Evolutionary conservation across 2,797 vertebrate genomes (phyloP).

Genomic region (Silurus lanzhouensis): DNA sequence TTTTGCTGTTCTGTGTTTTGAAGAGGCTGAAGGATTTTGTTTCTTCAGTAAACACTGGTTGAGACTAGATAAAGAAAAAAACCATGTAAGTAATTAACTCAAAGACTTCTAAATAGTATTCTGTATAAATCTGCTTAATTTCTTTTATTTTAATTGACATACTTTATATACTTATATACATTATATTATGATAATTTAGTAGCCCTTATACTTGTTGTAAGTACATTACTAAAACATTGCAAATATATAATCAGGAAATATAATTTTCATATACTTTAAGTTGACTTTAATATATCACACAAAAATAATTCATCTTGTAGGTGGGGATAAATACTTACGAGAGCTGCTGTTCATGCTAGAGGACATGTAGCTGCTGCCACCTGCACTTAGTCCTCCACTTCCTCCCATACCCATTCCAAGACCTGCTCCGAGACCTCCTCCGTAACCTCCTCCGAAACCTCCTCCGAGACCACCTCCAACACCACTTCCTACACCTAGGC

Average conservation of each 20-base stretch:
- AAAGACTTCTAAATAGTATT: background rate
- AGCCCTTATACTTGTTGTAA: background rate
- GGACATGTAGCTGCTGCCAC: constrained; percentile 55
- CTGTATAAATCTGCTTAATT: background rate
- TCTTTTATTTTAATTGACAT: background rate
- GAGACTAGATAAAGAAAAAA: constrained; percentile 54
- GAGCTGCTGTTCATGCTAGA: constrained; percentile 65
- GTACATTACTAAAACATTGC: background rate
- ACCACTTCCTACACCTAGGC: constrained; percentile 39
- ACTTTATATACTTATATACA: background rate
- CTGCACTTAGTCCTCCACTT: constrained; percentile 33
- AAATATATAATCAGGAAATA: background rate
- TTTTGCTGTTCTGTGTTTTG: background rate
- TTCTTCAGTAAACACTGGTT: constrained; percentile 59
- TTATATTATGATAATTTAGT: background rate
- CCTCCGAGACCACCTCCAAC: constrained; percentile 46
- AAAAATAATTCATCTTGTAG: background rate
- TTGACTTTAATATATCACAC: background rate
- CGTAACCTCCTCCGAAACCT: constrained; percentile 42
- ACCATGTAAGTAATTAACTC: background rate
- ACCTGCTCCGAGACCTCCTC: constrained; percentile 43
- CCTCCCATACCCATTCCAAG: constrained; percentile 29
- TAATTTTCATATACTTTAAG: background rate
- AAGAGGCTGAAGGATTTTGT: constrained; percentile 2
- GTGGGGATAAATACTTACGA: constrained; percentile 54